These are phyloP conservation scores for Oplegnathus fasciatus DNA, from an alignment of 2,113 vertebrate genomes.

Conservation along the genomic window DNA sequence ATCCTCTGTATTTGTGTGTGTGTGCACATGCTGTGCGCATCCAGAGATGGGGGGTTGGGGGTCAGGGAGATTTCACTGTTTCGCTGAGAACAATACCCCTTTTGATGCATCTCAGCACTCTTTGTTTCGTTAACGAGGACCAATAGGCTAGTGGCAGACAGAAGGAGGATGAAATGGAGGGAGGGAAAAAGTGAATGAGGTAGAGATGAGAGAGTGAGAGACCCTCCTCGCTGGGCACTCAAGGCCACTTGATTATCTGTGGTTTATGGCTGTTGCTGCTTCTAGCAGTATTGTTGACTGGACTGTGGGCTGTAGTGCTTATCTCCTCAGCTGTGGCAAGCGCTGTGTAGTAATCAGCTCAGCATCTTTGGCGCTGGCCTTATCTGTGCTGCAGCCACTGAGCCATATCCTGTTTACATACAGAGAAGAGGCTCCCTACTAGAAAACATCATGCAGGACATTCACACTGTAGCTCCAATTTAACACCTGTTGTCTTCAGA, in stretches of 20 bases:
- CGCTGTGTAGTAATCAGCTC: slow-evolving; percentile 64
- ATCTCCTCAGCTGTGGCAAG: slow-evolving; percentile 62
- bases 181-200: slow-evolving; percentile 48
- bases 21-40: slow-evolving; percentile 40
- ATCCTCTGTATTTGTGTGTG: slow-evolving; percentile 63
- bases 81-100: slow-evolving; percentile 76
- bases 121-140: slow-evolving; percentile 78
- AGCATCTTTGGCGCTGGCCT: slow-evolving; percentile 67
- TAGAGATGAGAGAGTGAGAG: slow-evolving; percentile 42
- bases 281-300: slow-evolving; percentile 48
- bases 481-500: slow-evolving; percentile 55
- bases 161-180: slow-evolving; percentile 66
- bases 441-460: slow-evolving; percentile 4
- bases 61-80: slow-evolving; percentile 74
- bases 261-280: slow-evolving; percentile 60
- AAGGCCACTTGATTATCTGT: slow-evolving; percentile 57
- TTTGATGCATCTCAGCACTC: slow-evolving; percentile 78
- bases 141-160: slow-evolving; percentile 64
- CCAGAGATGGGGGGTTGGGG: slow-evolving; percentile 53
- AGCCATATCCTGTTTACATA: slow-evolving; percentile 74
- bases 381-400: slow-evolving; percentile 64
- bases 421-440: slow-evolving; percentile 46
- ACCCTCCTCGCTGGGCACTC: slow-evolving; percentile 30
- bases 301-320: slow-evolving; percentile 45
- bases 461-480: slow-evolving; percentile 47